These are phyloP conservation scores for Indicator indicator DNA, from an alignment of 2,113 vertebrate genomes.

Conservation along the genomic window DNA sequence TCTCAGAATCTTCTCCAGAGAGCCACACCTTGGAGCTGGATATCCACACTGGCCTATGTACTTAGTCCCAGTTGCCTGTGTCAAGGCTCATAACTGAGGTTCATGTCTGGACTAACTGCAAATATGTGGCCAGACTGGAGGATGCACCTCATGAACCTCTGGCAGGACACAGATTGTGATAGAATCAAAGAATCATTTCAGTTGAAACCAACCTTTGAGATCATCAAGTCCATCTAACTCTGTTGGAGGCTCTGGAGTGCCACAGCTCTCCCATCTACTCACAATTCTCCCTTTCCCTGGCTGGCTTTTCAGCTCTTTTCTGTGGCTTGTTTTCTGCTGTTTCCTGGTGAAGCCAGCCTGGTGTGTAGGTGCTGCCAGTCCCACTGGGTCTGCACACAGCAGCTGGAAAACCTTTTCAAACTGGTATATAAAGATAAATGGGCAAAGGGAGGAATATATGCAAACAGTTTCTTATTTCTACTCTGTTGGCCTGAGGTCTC, in stretches of 20 bases:
- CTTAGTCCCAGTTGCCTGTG: neutral
- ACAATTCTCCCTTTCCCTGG: neutral
- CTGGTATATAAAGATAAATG: neutral
- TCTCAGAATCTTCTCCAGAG: neutral
- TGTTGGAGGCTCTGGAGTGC: neutral
- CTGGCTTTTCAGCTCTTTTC: neutral
- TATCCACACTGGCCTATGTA: accelerated
- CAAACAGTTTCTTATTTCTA: neutral
- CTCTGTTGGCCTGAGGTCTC: neutral
- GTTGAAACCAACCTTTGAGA: too few species aligned
- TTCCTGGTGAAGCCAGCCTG: neutral
- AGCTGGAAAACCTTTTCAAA: neutral
- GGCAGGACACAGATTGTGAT: neutral
- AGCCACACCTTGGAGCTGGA: neutral
- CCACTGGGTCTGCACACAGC: neutral
- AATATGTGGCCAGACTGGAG: accelerated
- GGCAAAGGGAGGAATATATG: neutral
- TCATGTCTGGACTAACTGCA: neutral
- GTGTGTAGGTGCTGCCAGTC: neutral
- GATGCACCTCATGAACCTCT: accelerated
- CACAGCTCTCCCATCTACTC: neutral
- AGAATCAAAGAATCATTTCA: neutral
- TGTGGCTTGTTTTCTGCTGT: neutral
- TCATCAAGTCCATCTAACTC: too few species aligned
- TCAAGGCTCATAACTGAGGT: neutral